A percentile compares a stretch with the other conserved stretches of the same genome.
Conservation (phyloP, 2,888 invertebrate species). For the Stenurella melanura region DNA sequence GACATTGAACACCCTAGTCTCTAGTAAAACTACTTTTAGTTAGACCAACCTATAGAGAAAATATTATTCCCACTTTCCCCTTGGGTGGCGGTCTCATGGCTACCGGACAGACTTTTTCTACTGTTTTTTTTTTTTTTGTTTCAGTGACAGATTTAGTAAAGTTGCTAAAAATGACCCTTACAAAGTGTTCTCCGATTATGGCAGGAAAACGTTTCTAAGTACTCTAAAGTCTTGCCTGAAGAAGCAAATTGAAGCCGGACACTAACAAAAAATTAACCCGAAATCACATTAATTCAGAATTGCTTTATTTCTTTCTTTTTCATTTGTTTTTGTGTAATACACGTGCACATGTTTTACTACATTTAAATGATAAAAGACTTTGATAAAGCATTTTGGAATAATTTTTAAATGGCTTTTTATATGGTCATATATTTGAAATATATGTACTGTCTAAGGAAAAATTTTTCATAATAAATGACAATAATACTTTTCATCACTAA, state of each 20-base stretch:
- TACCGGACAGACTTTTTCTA: too few species aligned
- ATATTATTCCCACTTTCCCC: too few species aligned
- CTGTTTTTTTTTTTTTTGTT: slow-evolving; percentile 34
- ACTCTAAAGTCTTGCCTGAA: slow-evolving; percentile 60
- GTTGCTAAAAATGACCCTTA: slow-evolving; percentile 62
- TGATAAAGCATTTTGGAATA: slow-evolving; percentile 23
- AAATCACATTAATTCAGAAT: slow-evolving; percentile 26
- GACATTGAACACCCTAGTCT: too few species aligned
- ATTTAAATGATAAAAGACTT: slow-evolving; percentile 35
- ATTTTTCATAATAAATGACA: slow-evolving; percentile 38
- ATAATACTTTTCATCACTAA: slow-evolving; percentile 35
- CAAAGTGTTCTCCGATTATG: slow-evolving; percentile 65
- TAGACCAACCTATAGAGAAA: too few species aligned
- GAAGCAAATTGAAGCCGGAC: slow-evolving; percentile 62
- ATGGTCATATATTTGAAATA: slow-evolving; percentile 33
- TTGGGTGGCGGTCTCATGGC: too few species aligned
- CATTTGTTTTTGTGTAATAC: slow-evolving; percentile 36
- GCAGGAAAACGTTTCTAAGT: slow-evolving; percentile 63
- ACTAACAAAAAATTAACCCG: slow-evolving; percentile 47
- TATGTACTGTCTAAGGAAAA: slow-evolving; percentile 26
- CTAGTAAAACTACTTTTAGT: too few species aligned
- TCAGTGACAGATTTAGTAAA: slow-evolving; percentile 62
- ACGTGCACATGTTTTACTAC: slow-evolving; percentile 44
- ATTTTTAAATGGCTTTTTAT: slow-evolving; percentile 24
- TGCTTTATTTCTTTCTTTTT: slow-evolving; percentile 26